Conservation (phyloP, 2,113 vertebrate genomes). For the Myocastor coypus region DNA sequence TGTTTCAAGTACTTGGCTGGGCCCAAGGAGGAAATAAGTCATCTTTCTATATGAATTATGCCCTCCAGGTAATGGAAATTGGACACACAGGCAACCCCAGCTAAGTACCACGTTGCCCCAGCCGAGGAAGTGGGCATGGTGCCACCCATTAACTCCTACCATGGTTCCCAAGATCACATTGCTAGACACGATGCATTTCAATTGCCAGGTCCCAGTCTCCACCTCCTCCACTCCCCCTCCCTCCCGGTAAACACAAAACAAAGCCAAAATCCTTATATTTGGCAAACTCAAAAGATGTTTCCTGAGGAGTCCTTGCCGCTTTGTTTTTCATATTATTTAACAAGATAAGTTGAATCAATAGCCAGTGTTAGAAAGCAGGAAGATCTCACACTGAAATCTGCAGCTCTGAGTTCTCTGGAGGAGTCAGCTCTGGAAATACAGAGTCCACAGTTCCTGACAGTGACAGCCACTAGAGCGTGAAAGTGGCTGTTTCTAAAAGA, state of each 20-base stretch:
- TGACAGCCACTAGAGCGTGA: accelerated
- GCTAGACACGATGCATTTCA: not conserved
- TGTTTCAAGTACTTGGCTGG: not conserved
- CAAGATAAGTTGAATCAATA: not conserved
- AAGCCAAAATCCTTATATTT: not conserved
- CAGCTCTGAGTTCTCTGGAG: not conserved
- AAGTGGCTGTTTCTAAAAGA: not conserved
- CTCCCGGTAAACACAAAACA: not conserved
- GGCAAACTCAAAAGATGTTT: not conserved
- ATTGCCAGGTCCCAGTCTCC: not conserved
- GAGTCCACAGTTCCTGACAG: not conserved
- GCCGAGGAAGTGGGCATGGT: accelerated
- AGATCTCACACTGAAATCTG: not conserved
- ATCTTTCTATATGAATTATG: not conserved
- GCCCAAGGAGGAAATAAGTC: not conserved
- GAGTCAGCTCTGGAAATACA: not conserved
- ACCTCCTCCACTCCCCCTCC: no score
- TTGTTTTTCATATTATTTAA: not conserved
- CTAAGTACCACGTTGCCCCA: accelerated
- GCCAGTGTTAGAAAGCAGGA: not conserved
- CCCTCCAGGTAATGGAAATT: not conserved
- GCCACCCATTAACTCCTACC: not conserved
- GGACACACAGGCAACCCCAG: not conserved
- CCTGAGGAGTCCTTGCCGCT: not conserved
- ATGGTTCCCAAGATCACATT: not conserved